phyloP scores from a whole-genome alignment of 1,140 invertebrate genomes.

The Frieseomelitta varia region DNA sequence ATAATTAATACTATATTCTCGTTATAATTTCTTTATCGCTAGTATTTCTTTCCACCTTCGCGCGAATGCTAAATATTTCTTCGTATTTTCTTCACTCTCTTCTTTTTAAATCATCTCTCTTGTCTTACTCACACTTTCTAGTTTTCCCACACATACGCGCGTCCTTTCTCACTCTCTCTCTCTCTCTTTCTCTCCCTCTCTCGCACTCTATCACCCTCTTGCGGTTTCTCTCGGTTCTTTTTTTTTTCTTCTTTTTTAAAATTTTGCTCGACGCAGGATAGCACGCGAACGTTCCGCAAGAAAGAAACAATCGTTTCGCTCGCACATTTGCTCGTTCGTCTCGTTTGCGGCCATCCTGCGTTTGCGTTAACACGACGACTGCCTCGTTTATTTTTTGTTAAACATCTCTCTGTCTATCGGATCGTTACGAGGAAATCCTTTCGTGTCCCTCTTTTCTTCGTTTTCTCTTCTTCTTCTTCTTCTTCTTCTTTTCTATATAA shows the following conservation, averaged over 20 bases:
- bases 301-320: not conserved
- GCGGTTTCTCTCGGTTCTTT: not conserved
- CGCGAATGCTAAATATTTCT: slow-evolving; percentile 10
- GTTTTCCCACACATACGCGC: slow-evolving; percentile 15
- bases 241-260: not conserved
- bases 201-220: slow-evolving; percentile 46
- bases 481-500: slow-evolving; percentile 47
- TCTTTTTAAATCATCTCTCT: not conserved
- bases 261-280: slow-evolving; percentile 22
- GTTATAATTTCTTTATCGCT: slow-evolving; percentile 43
- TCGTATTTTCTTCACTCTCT: not conserved
- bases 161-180: slow-evolving; percentile 6
- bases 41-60: slow-evolving; percentile 28
- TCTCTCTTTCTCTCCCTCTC: slow-evolving; percentile 19
- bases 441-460: slow-evolving; percentile 47
- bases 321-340: not conserved
- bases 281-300: not conserved
- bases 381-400: not conserved
- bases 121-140: slow-evolving; percentile 32
- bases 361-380: slow-evolving; percentile 6
- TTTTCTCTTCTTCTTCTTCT: slow-evolving; percentile 37
- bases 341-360: slow-evolving; percentile 32
- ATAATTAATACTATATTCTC: slow-evolving; percentile 46
- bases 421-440: slow-evolving; percentile 12
- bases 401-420: slow-evolving; percentile 19